phyloP scores from a whole-genome alignment of 2,113 vertebrate species.

The Mus musculus region DNA sequence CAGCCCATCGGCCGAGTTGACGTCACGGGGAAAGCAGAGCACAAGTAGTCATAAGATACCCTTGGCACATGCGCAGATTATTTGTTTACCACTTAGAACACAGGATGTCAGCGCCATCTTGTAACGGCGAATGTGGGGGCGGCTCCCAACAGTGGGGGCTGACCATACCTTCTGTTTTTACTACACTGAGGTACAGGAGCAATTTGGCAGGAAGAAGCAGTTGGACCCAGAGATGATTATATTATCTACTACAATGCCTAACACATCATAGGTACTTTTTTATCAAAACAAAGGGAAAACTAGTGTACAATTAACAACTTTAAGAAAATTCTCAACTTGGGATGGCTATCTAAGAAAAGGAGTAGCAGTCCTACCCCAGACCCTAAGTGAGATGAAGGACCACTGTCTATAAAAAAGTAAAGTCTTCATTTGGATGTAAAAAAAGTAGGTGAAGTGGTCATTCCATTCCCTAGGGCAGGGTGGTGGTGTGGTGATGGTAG shows the following conservation, averaged over 20 bases:
- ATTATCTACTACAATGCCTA: not conserved
- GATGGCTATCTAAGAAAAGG: not conserved
- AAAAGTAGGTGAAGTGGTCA: not conserved
- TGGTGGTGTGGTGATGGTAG: not conserved
- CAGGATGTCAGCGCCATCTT: too few relatives aligned
- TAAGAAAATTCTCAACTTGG: not conserved
- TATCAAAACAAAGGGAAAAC: not conserved
- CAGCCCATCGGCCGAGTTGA: too few relatives aligned
- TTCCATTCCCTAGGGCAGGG: not conserved
- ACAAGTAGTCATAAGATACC: too few relatives aligned
- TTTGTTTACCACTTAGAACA: too few relatives aligned
- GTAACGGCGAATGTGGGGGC: too few relatives aligned
- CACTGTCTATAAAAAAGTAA: not conserved
- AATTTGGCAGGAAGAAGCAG: not conserved
- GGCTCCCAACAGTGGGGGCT: too few relatives aligned
- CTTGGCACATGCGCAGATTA: too few relatives aligned
- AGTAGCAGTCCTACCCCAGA: rapidly evolving
- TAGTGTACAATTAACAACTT: not conserved
- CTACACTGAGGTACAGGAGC: not conserved
- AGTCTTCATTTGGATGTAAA: not conserved
- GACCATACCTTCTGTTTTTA: not conserved
- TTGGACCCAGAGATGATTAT: not conserved
- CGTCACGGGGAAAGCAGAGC: too few relatives aligned
- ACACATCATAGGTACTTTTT: not conserved
- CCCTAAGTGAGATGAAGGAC: not conserved